These are phyloP conservation scores for Minunthozetes semirufus DNA, from an alignment of 2,888 invertebrate species.

Conservation along the genomic window DNA sequence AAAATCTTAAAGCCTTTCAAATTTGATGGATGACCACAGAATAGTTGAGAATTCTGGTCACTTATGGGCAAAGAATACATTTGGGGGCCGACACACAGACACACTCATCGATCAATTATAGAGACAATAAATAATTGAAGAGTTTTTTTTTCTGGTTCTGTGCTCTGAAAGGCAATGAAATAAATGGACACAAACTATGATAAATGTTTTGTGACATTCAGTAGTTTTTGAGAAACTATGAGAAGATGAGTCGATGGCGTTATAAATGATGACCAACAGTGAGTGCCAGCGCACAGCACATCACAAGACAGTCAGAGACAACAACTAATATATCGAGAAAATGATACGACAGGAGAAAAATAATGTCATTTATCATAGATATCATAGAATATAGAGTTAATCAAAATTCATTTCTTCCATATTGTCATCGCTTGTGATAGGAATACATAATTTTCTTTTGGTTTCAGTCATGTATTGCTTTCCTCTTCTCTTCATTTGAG, in stretches of 20 bases:
- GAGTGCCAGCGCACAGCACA: background rate
- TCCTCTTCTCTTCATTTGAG: background rate
- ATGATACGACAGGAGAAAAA: background rate
- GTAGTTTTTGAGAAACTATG: background rate
- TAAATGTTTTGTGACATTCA: slow-evolving; percentile 17
- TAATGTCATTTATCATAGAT: background rate
- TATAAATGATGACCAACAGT: slow-evolving; percentile 1
- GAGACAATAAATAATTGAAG: slow-evolving; percentile 21
- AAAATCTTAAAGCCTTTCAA: background rate
- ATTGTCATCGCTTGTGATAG: slow-evolving; percentile 5
- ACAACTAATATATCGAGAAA: no score
- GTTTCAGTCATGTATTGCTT: background rate
- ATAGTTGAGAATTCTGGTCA: slow-evolving; percentile 12
- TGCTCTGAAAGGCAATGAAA: background rate
- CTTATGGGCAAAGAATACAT: background rate
- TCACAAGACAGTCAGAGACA: no score
- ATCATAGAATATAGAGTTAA: slow-evolving; percentile 1
- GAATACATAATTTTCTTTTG: slow-evolving; percentile 13
- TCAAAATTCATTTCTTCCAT: slow-evolving; percentile 15
- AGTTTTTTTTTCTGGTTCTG: background rate
- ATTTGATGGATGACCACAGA: background rate
- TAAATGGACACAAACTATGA: slow-evolving; percentile 16
- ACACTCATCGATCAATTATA: background rate
- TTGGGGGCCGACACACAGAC: background rate
- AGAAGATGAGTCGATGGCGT: background rate